Evolutionary conservation across 2,888 invertebrate species (phyloP).

Genomic region (Andrena bucephala): DNA sequence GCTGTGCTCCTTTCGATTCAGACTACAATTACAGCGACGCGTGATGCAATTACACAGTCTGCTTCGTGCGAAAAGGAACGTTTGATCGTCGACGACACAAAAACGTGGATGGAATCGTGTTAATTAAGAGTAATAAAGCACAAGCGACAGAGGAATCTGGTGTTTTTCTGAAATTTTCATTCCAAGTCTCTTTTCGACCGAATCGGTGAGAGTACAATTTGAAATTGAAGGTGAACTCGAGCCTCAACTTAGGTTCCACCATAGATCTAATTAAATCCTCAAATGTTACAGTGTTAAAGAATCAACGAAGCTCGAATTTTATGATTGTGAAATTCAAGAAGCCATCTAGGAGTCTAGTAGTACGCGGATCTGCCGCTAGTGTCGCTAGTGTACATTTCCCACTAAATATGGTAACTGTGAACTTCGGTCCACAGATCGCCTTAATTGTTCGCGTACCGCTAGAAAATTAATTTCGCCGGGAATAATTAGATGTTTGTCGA

Average conservation of each 20-base stretch:
- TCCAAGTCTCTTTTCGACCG: neutral
- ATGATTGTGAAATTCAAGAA: neutral
- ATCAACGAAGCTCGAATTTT: no score
- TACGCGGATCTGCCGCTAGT: no score
- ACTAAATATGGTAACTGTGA: neutral
- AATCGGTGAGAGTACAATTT: neutral
- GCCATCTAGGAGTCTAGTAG: neutral
- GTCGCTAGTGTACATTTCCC: neutral
- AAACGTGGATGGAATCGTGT: neutral
- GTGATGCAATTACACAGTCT: constrained; percentile 80
- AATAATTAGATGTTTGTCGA: constrained; percentile 38
- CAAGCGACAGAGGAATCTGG: neutral
- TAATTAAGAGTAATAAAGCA: neutral
- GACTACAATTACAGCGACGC: constrained; percentile 38
- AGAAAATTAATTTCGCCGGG: constrained; percentile 39
- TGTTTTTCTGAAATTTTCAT: neutral
- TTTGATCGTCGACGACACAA: constrained; percentile 72
- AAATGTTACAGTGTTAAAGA: neutral
- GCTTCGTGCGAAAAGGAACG: constrained; percentile 80
- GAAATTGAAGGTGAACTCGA: neutral
- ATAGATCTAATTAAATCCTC: neutral
- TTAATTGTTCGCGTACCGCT: constrained; percentile 42
- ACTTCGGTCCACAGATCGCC: neutral
- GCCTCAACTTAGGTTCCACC: neutral
- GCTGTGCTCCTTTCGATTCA: constrained; percentile 36